Evolutionary conservation across 2,888 invertebrate species (phyloP).

Genomic region (Diarsia dahlii): DNA sequence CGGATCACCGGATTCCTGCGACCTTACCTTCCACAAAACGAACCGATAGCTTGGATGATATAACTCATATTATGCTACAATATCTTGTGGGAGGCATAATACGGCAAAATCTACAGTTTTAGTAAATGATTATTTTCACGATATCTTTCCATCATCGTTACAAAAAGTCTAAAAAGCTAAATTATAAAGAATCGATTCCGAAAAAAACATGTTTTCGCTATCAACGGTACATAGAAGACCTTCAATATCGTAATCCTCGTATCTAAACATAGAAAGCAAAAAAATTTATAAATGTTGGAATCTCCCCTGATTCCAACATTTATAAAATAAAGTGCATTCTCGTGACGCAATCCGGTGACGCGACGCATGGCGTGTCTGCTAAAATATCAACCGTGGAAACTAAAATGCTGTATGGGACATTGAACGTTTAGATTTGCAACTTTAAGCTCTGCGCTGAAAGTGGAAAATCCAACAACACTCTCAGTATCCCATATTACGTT

Average conservation of each 20-base stretch:
- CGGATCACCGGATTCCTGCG: neutral
- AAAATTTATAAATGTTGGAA: too few species aligned
- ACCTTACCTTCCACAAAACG: neutral
- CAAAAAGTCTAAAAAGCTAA: neutral
- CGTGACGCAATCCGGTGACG: conserved; percentile 66
- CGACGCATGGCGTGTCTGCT: conserved; percentile 65
- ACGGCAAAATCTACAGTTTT: neutral
- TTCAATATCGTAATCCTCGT: conserved; percentile 43
- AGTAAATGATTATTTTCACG: neutral
- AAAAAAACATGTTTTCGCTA: conserved; percentile 19
- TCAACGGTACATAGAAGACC: conserved; percentile 17
- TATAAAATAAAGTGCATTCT: conserved; percentile 64
- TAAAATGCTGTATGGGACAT: neutral
- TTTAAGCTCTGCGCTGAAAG: neutral
- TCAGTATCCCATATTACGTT: neutral
- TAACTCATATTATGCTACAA: neutral
- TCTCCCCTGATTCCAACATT: conserved; percentile 40
- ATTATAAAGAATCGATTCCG: neutral
- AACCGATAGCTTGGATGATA: neutral
- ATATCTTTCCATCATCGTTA: neutral
- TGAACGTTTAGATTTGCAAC: neutral
- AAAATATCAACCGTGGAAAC: conserved; percentile 66
- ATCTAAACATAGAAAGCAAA: conserved; percentile 51
- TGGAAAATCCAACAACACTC: neutral
- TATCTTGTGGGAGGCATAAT: neutral